Evolutionary conservation across 2,888 invertebrate species (phyloP), one percentile per base, ranked within the genome.

Genomic region (Aricia artaxerxes): DNA sequence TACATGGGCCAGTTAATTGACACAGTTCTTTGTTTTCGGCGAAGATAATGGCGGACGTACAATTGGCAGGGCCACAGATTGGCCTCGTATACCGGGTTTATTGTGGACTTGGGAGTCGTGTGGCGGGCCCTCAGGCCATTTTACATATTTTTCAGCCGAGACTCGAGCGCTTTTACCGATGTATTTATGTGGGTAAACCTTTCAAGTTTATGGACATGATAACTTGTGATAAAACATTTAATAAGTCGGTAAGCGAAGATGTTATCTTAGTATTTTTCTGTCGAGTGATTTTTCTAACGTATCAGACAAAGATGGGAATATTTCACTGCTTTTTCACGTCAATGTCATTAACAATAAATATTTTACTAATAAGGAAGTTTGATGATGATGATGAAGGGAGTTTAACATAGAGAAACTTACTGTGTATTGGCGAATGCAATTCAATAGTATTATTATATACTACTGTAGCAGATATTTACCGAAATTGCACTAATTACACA

Each of bases 11-110:
- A 24, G 61, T 64, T 64, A 64, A 64, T 64, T 24, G 61, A 61
- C 61, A 64, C 24, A 64, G 64, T 64, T 64, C 24, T 61, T 61
- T 61, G 61, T 64, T 64, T 64, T 64, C 31, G 24, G 64, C 64
- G 31, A 24, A 64, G 61, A 61, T 61, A 61, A 61, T 31, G 24
- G 24, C 31, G 64, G 64, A 64, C 64, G 31, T 64, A 11, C 11
- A 31, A 64, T 64, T 64, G 31, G 31, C 64, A 64, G 64, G 31
- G 24, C 24, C 31, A 11, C 61, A 61, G 0, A 61, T 61, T 61
- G 61, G 61, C 61, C 61, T n/a, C 24, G 53, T n/a, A n/a, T 7
- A 24, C 7, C n/a, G 24, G 61, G n/a, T 24, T 61, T 9, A 64
- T 24, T 6, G 9, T 24, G 64, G 64, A 64, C 64, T 24, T 11